Base-by-base conservation (phyloP, 2,113 vertebrate species). In the Laticauda laticaudata region DNA sequence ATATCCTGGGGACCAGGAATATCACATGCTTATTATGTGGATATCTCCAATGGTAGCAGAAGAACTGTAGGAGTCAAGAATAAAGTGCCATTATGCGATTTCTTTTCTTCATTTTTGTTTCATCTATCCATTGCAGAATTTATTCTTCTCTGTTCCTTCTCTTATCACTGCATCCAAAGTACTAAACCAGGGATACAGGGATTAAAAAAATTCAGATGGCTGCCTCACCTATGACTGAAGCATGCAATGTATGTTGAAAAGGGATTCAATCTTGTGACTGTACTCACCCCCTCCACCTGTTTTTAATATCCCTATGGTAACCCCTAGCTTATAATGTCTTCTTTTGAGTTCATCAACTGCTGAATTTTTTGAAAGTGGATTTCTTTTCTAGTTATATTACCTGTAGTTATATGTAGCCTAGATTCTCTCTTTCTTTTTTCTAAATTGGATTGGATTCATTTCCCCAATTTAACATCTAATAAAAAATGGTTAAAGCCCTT, bases 351-450 rank as follows among this genome's bases (percentile, higher is more conserved):
- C 90, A 95, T 81, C 89, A 91, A 93, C 94, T 86, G 89, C 29
- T 39, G 88, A 87, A 89, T 61, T 91, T 0, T 0, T 88, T 94
- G 87, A 39, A 34, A 51, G 9, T 86, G 45, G 34, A 89, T 92
- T 90, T 87, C 91, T 94, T 69, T 93, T 95, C 93, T 93, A 23
- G 93, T 93, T 95, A 92, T 92, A 94, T 96, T 95, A 94, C 92
- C 94, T 92, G 95, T 91, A 94, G 94, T 95, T 93, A 96, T 94
- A 91, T 39, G 69, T 39, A 21, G 69, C 69, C 5, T 34, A 81
- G 34, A 18, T 39, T 81, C 34, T 81, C n/a, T 39, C n/a, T 75
- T 18, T 81, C 1, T 81, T 8, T 81, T 81, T 20, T 1, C 90
- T 94, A 91, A 43, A 96, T 88, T 81, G n/a, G 94, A 85, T 94